These are phyloP conservation scores for Paramuricea clavata DNA, from an alignment of 92 coral and sea anemone genomes.

Conservation along the genomic window DNA sequence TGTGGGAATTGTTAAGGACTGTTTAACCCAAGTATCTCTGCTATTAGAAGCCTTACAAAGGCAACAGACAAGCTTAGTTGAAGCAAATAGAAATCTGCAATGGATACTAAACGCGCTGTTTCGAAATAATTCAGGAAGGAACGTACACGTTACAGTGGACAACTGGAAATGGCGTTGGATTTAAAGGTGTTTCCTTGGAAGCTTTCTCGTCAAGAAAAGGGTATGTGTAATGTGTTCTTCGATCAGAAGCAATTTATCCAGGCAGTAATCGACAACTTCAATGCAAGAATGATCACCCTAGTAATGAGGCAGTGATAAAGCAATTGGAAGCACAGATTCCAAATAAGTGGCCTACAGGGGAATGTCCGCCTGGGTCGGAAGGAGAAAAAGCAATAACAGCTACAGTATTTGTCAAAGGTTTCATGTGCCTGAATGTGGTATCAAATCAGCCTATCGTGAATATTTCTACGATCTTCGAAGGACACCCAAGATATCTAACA, in stretches of 20 bases:
- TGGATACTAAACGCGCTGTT: neutral
- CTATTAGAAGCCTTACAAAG: neutral
- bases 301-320: neutral
- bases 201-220: neutral
- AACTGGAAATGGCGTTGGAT: neutral
- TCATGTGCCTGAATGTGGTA: neutral
- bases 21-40: neutral
- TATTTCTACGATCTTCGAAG: neutral
- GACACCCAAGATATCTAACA: too few species aligned
- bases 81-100: conserved; percentile 12
- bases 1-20: neutral
- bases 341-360: neutral
- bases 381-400: neutral
- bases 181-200: neutral
- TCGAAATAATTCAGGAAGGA: conserved; percentile 1
- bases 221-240: neutral
- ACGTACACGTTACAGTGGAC: neutral
- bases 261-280: neutral
- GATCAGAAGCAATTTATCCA: neutral
- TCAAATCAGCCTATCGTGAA: neutral
- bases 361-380: conserved; percentile 2
- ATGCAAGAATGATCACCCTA: neutral
- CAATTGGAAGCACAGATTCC: neutral
- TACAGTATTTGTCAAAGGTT: conserved; percentile 7
- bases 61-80: neutral